These are phyloP conservation scores for Lerista edwardsae DNA, from an alignment of 2,797 vertebrate species.

Conservation along the genomic window DNA sequence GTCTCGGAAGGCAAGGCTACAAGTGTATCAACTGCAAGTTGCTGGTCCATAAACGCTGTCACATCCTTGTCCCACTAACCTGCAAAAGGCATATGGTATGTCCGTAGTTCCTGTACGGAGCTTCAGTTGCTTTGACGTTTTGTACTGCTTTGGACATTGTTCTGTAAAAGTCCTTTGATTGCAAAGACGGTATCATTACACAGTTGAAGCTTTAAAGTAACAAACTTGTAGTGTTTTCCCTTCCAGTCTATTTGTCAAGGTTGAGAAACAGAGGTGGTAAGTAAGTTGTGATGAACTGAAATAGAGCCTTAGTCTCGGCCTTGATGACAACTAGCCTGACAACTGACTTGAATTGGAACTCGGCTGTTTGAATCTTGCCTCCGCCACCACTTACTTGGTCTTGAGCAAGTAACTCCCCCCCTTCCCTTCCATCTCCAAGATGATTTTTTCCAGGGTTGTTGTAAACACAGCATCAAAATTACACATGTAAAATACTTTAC, in stretches of 20 bases:
- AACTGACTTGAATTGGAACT: no score
- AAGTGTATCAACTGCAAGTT: constrained; percentile 98
- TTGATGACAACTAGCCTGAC: no score
- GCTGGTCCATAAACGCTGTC: constrained; percentile 98
- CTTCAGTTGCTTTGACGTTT: accelerated
- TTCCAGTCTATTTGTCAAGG: background rate
- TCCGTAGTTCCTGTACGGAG: background rate
- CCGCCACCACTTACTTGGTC: no score
- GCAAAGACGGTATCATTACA: accelerated
- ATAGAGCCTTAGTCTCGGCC: background rate
- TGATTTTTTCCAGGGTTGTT: no score
- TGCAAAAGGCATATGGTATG: constrained; percentile 99
- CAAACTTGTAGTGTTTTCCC: background rate
- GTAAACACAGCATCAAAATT: no score
- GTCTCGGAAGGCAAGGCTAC: constrained; percentile 95
- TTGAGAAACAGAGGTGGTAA: background rate
- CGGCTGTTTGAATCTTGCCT: no score
- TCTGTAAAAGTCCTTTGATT: accelerated
- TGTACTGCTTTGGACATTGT: accelerated
- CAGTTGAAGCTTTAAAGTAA: accelerated
- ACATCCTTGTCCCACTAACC: constrained; percentile 92
- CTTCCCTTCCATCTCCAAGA: no score
- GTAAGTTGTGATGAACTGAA: background rate
- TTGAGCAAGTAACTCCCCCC: no score
- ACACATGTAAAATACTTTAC: no score